phyloP scores from a whole-genome alignment of 1,140 invertebrate species.

The Diorhabda carinulata region DNA sequence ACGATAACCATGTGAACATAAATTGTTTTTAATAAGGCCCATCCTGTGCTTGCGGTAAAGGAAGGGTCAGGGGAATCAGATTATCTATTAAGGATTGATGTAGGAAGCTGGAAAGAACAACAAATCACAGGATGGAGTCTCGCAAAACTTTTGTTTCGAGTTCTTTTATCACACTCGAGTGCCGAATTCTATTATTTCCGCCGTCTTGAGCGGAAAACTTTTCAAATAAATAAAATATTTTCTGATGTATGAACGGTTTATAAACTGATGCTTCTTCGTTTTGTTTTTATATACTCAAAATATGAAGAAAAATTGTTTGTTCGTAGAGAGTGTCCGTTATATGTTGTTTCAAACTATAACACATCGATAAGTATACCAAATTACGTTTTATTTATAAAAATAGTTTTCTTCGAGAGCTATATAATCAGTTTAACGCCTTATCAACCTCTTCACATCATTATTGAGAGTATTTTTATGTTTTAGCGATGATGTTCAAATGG shows the following conservation, averaged over 20 bases:
- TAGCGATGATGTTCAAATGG: background rate
- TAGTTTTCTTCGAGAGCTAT: too few relatives aligned
- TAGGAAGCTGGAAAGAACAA: slow-evolving; percentile 15
- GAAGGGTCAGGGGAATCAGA: slow-evolving; percentile 30
- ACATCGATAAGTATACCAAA: too few relatives aligned
- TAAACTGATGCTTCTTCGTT: slow-evolving; percentile 8
- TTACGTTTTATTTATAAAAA: too few relatives aligned
- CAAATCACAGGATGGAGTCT: slow-evolving; percentile 11
- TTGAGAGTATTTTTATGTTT: too few relatives aligned
- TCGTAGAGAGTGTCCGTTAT: too few relatives aligned
- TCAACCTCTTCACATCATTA: too few relatives aligned
- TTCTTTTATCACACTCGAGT: slow-evolving; percentile 7
- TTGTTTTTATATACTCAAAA: slow-evolving; percentile 1
- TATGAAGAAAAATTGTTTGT: background rate
- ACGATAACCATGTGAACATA: too few relatives aligned
- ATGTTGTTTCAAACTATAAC: too few relatives aligned
- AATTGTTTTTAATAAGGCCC: too few relatives aligned
- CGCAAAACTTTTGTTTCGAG: slow-evolving; percentile 14
- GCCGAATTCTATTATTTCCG: slow-evolving; percentile 16
- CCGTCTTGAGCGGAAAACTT: slow-evolving; percentile 14
- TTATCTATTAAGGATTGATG: slow-evolving; percentile 15
- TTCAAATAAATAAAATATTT: slow-evolving; percentile 15
- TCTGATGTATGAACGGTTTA: slow-evolving; percentile 15
- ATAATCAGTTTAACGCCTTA: too few relatives aligned
- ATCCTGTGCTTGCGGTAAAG: background rate